Percentiles rank a stretch among this genome's conserved stretches.
Evolutionary conservation across 2,888 invertebrate genomes (phyloP).

Genomic region (Drosophila kuntzei): DNA sequence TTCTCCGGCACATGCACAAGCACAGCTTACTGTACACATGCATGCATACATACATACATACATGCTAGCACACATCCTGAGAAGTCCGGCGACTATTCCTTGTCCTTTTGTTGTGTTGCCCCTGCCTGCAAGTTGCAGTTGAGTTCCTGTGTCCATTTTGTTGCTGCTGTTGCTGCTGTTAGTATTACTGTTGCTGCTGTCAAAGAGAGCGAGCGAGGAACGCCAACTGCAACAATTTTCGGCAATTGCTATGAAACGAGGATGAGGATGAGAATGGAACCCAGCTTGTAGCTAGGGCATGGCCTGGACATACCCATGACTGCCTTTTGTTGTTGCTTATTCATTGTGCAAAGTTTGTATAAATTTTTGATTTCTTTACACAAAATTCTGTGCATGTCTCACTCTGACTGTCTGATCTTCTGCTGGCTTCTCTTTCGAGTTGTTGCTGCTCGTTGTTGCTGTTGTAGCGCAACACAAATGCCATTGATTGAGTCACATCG

Average conservation of each 20-base stretch:
- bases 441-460: slow-evolving; percentile 27
- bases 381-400: slow-evolving; percentile 82
- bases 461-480: slow-evolving; percentile 75
- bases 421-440: slow-evolving; percentile 40
- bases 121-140: slow-evolving; percentile 45
- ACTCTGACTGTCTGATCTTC: slow-evolving; percentile 50
- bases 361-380: slow-evolving; percentile 82
- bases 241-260: slow-evolving; percentile 76
- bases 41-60: slow-evolving; percentile 13
- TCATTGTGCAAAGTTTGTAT: slow-evolving; percentile 81
- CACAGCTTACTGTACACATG: slow-evolving; percentile 29
- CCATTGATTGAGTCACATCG: slow-evolving; percentile 82
- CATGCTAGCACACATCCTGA: slow-evolving; percentile 61
- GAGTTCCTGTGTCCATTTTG: slow-evolving; percentile 58
- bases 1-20: slow-evolving; percentile 63
- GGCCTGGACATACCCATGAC: slow-evolving; percentile 50
- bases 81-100: slow-evolving; percentile 60
- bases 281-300: slow-evolving; percentile 31
- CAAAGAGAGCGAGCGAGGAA: slow-evolving; percentile 54
- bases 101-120: slow-evolving; percentile 54
- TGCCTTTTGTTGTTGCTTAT: slow-evolving; percentile 76
- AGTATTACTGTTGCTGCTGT: slow-evolving; percentile 34
- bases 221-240: slow-evolving; percentile 74
- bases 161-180: slow-evolving; percentile 19
- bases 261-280: neutral